Evolutionary conservation across 2,888 invertebrate genomes (phyloP).

Genomic region (Luperina nickerlii): DNA sequence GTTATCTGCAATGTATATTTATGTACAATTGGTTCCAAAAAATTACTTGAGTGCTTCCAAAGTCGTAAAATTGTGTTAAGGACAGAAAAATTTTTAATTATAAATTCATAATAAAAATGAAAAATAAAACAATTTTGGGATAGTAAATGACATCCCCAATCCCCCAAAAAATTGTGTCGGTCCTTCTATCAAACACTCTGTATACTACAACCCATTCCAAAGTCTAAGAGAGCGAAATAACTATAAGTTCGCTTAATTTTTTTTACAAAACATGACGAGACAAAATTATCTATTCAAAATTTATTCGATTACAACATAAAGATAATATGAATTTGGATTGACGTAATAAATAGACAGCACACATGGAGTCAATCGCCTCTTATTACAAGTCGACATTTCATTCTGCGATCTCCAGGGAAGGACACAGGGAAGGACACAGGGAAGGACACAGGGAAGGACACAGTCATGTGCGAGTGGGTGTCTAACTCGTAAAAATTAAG

Average conservation of each 20-base stretch:
- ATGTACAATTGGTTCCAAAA: no score
- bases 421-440: slow-evolving; percentile 69
- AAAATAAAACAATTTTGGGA: no score
- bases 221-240: slow-evolving; percentile 33
- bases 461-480: slow-evolving; percentile 73
- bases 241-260: slow-evolving; percentile 5
- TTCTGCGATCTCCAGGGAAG: slow-evolving; percentile 72
- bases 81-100: no score
- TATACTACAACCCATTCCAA: slow-evolving; percentile 28
- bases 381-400: slow-evolving; percentile 37
- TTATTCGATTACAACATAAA: slow-evolving; percentile 51
- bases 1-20: no score
- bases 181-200: no score
- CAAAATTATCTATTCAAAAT: slow-evolving; percentile 47
- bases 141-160: no score
- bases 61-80: no score
- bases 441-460: slow-evolving; percentile 62
- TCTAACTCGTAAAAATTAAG: slow-evolving; percentile 72
- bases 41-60: no score
- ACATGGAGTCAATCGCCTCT: slow-evolving; percentile 65
- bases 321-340: slow-evolving; percentile 50
- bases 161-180: no score
- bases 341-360: slow-evolving; percentile 48
- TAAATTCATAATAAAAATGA: no score
- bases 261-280: slow-evolving; percentile 42